These are phyloP conservation scores for Chaetoderma sp. DNA, from an alignment of 2,888 invertebrate species.

Conservation along the genomic window DNA sequence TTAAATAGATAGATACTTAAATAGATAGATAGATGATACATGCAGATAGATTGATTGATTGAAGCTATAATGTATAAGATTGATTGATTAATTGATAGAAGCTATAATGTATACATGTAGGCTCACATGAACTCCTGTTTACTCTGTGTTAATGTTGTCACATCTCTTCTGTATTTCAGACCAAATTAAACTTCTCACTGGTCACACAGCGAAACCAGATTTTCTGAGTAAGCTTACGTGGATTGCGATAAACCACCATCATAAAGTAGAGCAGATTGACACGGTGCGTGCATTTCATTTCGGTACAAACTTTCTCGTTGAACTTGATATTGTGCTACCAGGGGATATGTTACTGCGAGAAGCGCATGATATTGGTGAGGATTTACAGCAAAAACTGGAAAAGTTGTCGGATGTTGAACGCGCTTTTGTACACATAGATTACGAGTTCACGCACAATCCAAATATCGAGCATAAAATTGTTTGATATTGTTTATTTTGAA, in stretches of 20 bases:
- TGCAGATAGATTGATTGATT: no score
- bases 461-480: constrained; percentile 68
- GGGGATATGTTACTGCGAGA: constrained; percentile 61
- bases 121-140: no score
- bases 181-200: constrained; percentile 53
- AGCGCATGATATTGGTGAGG: constrained; percentile 69
- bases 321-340: constrained; percentile 64
- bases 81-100: no score
- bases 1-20: no score
- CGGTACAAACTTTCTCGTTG: constrained; percentile 65
- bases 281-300: constrained; percentile 70
- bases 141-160: no score
- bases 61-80: no score
- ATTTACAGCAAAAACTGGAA: constrained; percentile 68
- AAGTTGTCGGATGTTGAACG: constrained; percentile 68
- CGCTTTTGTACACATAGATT: constrained; percentile 70
- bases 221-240: constrained; percentile 51
- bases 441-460: constrained; percentile 68
- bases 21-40: no score
- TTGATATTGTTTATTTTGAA: no score
- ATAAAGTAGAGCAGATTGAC: constrained; percentile 57
- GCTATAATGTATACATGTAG: no score
- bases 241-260: constrained; percentile 48
- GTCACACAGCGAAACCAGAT: constrained; percentile 47
- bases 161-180: constrained; percentile 37